phyloP scores from a whole-genome alignment of 2,113 vertebrate species.

The Lucifuga dentata region DNA sequence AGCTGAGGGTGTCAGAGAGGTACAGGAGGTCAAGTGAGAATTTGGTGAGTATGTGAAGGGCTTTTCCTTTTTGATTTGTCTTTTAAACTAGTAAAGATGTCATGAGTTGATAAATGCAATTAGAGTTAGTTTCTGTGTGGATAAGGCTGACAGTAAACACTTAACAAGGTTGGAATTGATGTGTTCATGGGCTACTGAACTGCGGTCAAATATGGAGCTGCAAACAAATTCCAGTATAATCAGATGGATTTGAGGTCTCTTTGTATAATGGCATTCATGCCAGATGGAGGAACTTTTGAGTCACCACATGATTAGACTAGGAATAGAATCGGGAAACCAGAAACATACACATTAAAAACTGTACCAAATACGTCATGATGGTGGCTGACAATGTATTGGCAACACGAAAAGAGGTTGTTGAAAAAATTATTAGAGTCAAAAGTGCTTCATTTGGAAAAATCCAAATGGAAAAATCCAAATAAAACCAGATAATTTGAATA shows the following conservation, averaged over 20 bases:
- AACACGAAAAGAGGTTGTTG: no score
- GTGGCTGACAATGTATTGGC: no score
- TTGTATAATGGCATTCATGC: no score
- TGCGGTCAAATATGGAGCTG: no score
- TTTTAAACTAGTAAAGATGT: slow-evolving; percentile 21
- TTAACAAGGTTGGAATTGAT: neutral
- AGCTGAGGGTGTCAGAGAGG: slow-evolving; percentile 41
- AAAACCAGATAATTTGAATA: no score
- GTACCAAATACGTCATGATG: no score
- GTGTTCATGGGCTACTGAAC: slow-evolving; percentile 19
- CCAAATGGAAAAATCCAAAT: no score
- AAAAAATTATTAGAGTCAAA: no score
- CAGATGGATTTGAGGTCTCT: no score
- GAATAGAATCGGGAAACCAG: slow-evolving; percentile 12
- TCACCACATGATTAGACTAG: slow-evolving; percentile 22
- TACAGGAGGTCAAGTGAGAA: slow-evolving; percentile 29
- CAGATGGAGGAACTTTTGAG: slow-evolving; percentile 16
- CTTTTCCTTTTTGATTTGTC: slow-evolving; percentile 13
- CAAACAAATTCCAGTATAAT: no score
- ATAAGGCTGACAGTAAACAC: slow-evolving; percentile 4
- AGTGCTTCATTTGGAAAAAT: no score
- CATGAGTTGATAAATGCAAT: slow-evolving; percentile 11
- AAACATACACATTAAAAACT: neutral
- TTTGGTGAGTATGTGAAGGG: slow-evolving; percentile 32
- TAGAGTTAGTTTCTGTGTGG: neutral